These are phyloP conservation scores for Lithodes maja DNA, from an alignment of 2,888 invertebrate species.

Conservation along the genomic window DNA sequence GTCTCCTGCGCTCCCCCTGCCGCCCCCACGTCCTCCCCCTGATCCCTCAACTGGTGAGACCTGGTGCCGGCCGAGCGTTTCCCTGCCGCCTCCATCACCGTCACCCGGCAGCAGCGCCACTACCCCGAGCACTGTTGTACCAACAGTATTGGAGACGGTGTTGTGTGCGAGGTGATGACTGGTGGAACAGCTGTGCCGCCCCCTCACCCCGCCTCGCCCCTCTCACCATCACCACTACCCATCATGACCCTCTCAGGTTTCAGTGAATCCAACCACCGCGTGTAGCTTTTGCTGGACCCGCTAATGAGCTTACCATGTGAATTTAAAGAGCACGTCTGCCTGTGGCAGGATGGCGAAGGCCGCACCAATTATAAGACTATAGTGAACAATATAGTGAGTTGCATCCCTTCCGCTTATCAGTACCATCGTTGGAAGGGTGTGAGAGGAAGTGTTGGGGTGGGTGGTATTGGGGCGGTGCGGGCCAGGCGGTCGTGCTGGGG, in stretches of 20 bases:
- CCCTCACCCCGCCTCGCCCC: conserved; percentile 41
- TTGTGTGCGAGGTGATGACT: conserved; percentile 43
- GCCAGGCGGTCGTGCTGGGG: conserved; percentile 33
- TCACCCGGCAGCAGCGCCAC: conserved; percentile 51
- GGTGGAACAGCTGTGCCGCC: conserved; percentile 54
- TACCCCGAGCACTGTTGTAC: conserved; percentile 40
- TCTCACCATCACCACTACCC: conserved; percentile 37
- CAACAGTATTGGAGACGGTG: conserved; percentile 44
- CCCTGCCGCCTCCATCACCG: conserved; percentile 36
- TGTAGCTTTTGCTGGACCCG: background rate
- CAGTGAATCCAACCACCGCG: background rate
- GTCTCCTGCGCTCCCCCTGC: conserved; percentile 29
- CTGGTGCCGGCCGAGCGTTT: conserved; percentile 54
- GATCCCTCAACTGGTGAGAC: conserved; percentile 63
- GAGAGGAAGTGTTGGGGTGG: background rate
- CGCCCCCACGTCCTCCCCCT: conserved; percentile 27
- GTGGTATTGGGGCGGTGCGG: conserved; percentile 35
- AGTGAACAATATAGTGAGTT: background rate
- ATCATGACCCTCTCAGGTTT: conserved; percentile 4
- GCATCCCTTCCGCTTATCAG: background rate
- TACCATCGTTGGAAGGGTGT: background rate
- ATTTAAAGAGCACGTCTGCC: background rate
- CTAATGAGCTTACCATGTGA: background rate
- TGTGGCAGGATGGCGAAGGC: background rate
- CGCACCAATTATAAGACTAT: background rate